Conservation (phyloP, 2,797 vertebrate genomes). For the Alca torda region DNA sequence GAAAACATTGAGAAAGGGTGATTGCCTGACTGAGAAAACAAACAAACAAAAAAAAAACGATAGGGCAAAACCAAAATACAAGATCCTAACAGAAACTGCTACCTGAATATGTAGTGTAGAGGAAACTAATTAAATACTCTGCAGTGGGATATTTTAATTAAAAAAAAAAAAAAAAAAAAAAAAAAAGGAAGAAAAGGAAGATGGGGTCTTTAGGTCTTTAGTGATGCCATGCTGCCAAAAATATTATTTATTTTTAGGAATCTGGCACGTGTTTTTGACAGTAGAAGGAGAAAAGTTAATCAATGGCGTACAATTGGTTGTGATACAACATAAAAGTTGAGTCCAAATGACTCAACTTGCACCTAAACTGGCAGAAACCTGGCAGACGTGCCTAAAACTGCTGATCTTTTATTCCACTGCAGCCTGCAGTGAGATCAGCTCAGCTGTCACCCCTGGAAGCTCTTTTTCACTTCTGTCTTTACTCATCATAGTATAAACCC, state of each 20-base stretch:
- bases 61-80: fast-evolving
- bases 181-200: fast-evolving
- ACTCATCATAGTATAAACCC: neutral
- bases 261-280: neutral
- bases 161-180: neutral
- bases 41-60: neutral
- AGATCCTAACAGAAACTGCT: neutral
- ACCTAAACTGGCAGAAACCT: neutral
- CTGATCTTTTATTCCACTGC: neutral
- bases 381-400: neutral
- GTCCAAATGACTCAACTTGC: neutral
- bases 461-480: neutral
- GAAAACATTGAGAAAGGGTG: neutral
- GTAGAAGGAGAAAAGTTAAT: neutral
- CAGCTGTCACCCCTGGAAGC: fast-evolving
- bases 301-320: fast-evolving
- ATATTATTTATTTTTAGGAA: neutral
- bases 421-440: neutral
- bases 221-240: neutral
- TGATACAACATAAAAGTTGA: neutral
- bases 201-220: neutral
- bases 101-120: neutral
- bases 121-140: neutral
- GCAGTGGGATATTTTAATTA: neutral
- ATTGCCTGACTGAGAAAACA: neutral